Evolutionary conservation across 2,888 invertebrate species (phyloP).

Genomic region (Drosophila testacea): DNA sequence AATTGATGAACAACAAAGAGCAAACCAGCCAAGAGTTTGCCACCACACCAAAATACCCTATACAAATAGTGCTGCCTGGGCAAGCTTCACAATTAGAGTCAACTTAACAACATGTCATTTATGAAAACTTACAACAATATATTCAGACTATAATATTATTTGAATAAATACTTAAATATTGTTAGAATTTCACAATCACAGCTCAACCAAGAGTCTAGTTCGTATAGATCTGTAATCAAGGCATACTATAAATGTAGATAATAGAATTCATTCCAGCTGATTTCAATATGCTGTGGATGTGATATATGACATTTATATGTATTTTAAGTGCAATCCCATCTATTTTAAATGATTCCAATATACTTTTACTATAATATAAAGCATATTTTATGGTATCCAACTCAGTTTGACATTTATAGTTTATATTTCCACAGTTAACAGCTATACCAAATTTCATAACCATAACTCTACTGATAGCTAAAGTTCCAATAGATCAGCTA

Average conservation of each 20-base stretch:
- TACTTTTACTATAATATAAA: no score
- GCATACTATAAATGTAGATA: no score
- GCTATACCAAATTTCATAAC: neutral
- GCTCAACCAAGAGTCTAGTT: neutral
- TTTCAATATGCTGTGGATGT: neutral
- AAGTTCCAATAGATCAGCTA: neutral
- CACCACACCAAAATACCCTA: constrained; percentile 11
- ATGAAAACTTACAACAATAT: neutral
- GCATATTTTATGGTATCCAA: no score
- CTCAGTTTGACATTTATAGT: no score
- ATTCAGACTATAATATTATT: neutral
- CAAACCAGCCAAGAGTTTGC: neutral
- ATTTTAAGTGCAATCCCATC: no score
- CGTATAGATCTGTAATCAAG: neutral
- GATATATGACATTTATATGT: neutral
- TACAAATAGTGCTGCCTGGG: neutral
- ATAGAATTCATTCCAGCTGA: neutral
- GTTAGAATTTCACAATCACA: neutral
- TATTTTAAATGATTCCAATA: no score
- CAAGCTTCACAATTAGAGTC: neutral
- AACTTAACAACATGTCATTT: neutral
- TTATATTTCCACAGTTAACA: no score
- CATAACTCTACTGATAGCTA: neutral
- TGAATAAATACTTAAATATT: neutral
- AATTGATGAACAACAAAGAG: constrained; percentile 51